Evolutionary conservation across 2,113 vertebrate genomes (phyloP).

Genomic region (Festucalex cinctus): DNA sequence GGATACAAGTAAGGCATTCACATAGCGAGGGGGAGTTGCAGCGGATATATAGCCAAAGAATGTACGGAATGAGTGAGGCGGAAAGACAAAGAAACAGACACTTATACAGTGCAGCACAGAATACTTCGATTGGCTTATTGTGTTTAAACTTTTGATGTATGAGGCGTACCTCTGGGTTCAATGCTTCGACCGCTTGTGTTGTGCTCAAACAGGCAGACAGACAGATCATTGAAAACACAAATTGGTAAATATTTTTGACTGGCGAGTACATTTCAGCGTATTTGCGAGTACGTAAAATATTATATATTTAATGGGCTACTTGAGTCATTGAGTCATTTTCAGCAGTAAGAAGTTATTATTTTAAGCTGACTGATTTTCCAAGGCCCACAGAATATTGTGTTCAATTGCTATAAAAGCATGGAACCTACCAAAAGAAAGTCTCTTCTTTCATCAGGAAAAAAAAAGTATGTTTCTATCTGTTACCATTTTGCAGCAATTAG

Average conservation of each 20-base stretch:
- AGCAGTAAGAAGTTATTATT: too few species aligned
- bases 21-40: slow-evolving; percentile 36
- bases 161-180: slow-evolving; percentile 17
- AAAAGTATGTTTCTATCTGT: too few species aligned
- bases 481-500: too few species aligned
- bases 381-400: too few species aligned
- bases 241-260: background rate
- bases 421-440: too few species aligned
- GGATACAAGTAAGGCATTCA: slow-evolving; percentile 44
- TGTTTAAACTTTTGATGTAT: slow-evolving; percentile 2
- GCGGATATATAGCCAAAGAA: slow-evolving; percentile 51
- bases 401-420: too few species aligned
- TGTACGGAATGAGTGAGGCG: slow-evolving; percentile 39
- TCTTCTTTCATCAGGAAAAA: too few species aligned
- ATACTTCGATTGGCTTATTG: slow-evolving; percentile 17
- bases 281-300: too few species aligned
- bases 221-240: background rate
- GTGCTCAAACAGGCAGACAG: background rate
- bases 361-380: too few species aligned
- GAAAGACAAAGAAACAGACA: slow-evolving; percentile 36
- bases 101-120: slow-evolving; percentile 38
- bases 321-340: too few species aligned
- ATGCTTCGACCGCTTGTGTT: slow-evolving; percentile 2
- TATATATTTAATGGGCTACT: too few species aligned
- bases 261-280: too few species aligned